Base-by-base conservation (phyloP, 2,797 vertebrate species). In the Manis pentadactyla region DNA sequence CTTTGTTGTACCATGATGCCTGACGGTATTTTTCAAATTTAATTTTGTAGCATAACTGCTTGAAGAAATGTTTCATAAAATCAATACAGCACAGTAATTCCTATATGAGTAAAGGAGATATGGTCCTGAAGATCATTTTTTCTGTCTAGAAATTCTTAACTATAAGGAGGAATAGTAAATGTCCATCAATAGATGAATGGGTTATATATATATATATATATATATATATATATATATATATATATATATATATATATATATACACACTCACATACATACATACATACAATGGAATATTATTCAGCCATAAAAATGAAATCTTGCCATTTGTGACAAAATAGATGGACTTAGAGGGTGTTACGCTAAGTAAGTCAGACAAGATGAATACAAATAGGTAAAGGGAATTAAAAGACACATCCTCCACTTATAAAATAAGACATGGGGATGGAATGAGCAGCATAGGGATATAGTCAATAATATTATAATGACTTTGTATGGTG, bases 31-130 rank as follows among this genome's bases (percentile, higher is more conserved):
- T 64, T 61, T 10, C 19, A 88, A 55, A 66, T 97, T 53, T 68
- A 87, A 74, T 94, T 87, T 68, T 11, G 11, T 69, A 29, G 15
- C 73, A 27, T 34, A 82, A 94, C 10, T 69, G 25, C 88, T 90
- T 92, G n/a, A 69, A 82, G 68, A 89, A 77, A 53, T 66, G 3
- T 25, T 89, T 59, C 25, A 61, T 66, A 71, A 94, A 88, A 90
- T 87, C 79, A 71, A 31, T n/a, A 81, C 2, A 64, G 18, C n/a
- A 51, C 10, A 85, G 18, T 31, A 82, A 92, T 86, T 8, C 4
- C 8, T 77, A 19, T 42, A 19, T 18, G 25, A 90, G 51, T 34
- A 53, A 84, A 86, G 4, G 21, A 63, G 15, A 51, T 64, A 42
- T 18, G 12, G 11, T n/a, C 9, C 39, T 75, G 68, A 93, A 59